These are phyloP conservation scores for Nansenia antarctica DNA, from an alignment of 2,113 vertebrate species.

Conservation along the genomic window DNA sequence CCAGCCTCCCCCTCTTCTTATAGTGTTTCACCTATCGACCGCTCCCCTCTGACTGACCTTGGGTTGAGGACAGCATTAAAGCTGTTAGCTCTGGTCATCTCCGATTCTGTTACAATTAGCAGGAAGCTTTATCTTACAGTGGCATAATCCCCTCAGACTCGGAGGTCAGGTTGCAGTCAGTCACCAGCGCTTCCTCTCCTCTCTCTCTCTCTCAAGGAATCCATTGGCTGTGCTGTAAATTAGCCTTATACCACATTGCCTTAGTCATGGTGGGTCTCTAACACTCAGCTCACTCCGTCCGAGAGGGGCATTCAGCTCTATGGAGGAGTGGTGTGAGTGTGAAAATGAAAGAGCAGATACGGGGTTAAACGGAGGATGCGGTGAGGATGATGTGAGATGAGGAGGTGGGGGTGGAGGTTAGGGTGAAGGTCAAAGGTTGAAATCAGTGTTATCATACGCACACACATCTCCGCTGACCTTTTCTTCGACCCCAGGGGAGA, in stretches of 20 bases:
- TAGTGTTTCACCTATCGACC: slow-evolving; percentile 65
- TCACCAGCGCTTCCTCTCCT: slow-evolving; percentile 17
- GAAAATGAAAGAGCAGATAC: not conserved
- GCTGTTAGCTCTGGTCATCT: slow-evolving; percentile 67
- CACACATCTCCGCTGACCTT: slow-evolving; percentile 58
- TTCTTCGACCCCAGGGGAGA: slow-evolving; percentile 45
- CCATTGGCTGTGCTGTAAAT: slow-evolving; percentile 42
- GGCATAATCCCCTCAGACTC: slow-evolving; percentile 44
- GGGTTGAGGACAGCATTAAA: slow-evolving; percentile 67
- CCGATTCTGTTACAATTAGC: slow-evolving; percentile 80
- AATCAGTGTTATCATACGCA: slow-evolving; percentile 47
- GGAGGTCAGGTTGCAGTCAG: slow-evolving; percentile 73
- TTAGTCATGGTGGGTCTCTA: not conserved
- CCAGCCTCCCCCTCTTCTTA: too few relatives aligned
- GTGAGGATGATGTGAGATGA: not conserved
- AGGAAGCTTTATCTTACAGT: slow-evolving; percentile 72
- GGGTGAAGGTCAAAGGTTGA: slow-evolving; percentile 39
- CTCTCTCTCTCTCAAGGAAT: slow-evolving; percentile 27
- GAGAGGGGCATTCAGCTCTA: not conserved
- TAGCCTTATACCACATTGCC: slow-evolving; percentile 12
- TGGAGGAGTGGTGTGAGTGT: slow-evolving; percentile 20
- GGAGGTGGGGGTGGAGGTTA: slow-evolving; percentile 29
- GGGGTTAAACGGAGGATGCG: not conserved
- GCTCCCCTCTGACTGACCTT: slow-evolving; percentile 72
- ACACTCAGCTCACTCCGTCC: not conserved